phyloP scores from a whole-genome alignment of 1,140 invertebrate species.

The Odontomachus brunneus region DNA sequence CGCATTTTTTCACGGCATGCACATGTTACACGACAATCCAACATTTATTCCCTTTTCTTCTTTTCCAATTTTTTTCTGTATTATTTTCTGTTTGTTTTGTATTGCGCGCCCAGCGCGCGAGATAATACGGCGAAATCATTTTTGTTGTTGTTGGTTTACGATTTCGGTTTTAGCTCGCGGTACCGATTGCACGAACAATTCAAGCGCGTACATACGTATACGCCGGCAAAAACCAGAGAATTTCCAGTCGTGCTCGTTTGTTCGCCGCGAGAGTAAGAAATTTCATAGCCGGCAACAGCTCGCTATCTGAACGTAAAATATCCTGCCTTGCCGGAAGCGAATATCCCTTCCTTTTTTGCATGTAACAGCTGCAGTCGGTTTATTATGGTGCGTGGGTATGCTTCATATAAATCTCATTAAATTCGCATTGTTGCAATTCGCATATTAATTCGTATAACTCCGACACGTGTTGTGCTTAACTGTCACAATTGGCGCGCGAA shows the following conservation, averaged over 20 bases:
- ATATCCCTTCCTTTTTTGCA: not conserved
- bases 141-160: constrained; percentile 17
- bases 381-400: not conserved
- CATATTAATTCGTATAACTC: not conserved
- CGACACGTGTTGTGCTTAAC: not conserved
- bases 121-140: not conserved
- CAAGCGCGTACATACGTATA: not conserved
- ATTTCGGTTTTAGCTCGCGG: not conserved
- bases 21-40: not conserved
- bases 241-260: not conserved
- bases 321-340: not conserved
- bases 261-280: constrained; percentile 11
- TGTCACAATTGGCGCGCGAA: not conserved
- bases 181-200: constrained; percentile 1
- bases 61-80: not conserved
- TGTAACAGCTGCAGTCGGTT: not conserved
- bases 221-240: constrained; percentile 22
- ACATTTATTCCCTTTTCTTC: not conserved
- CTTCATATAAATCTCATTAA: constrained; percentile 13
- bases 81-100: too few species aligned
- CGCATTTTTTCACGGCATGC: constrained; percentile 29
- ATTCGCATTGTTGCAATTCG: not conserved
- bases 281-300: constrained; percentile 3
- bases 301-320: constrained; percentile 8
- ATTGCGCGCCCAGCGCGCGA: not conserved